Base-by-base conservation (phyloP, 2,888 invertebrate genomes). In the Halictus ligatus region DNA sequence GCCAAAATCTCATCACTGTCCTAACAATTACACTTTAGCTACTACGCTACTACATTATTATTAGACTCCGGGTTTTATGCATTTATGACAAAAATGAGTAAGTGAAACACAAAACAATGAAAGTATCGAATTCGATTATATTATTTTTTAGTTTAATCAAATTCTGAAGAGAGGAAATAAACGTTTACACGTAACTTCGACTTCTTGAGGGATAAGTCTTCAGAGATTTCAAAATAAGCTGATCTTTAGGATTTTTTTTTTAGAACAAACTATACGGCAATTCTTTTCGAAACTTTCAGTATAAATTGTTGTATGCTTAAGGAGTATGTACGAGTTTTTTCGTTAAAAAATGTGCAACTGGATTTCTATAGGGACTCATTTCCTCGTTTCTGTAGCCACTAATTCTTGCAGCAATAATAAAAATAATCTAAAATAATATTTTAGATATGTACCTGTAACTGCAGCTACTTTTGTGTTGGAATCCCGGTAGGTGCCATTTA, bases 401-500 rank as follows among this genome's bases (percentile, higher is more conserved):
- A n/a, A 58, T 58, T n/a, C n/a, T n/a, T 5, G 12, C n/a, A 12
- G 58, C 4, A 58, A 58, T 58, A n/a, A 58, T 58, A 12, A 12
- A 58, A 12, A 12, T n/a, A n/a, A n/a, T 35, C 35, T 35, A 35
- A 35, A 35, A 35, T 35, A 35, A 35, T 35, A 35, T 83, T 69
- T 64, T 8, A 72, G 46, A 79, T 81, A 88, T 88, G 95, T 96
- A 98, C 98, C 98, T 97, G 98, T 97, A 92, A 97, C 97, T 94
- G 98, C 97, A 92, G 97, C 97, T 92, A 98, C 98, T 96, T 98
- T 98, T 92, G 98, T 96, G 95, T 98, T 98, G 86, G 98, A 98
- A 96, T 99, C 99, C 95, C 99, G 97, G 96, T 99, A 99, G 81
- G 99, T 99, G 95, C 99, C 99, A 95, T 99, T 99, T 95, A 99